These are phyloP conservation scores for rabbit (Oryctolagus cuniculus) DNA, from an alignment of 2,113 vertebrate genomes.

Conservation along the genomic window DNA sequence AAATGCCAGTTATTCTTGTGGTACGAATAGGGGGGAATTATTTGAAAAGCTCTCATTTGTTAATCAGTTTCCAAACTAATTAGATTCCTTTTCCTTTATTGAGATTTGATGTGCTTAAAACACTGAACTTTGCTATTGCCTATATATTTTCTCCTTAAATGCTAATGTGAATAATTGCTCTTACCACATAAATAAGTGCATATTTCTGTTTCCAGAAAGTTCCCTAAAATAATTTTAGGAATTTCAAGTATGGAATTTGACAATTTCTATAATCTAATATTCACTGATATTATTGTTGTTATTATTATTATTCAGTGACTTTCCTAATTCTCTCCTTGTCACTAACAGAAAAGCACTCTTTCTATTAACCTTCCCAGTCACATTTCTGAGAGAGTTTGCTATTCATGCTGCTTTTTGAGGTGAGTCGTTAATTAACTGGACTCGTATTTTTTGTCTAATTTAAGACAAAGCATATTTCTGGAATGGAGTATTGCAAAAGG, in stretches of 20 bases:
- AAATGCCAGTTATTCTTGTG: not conserved
- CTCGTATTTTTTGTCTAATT: conserved; percentile 61
- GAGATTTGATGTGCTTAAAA: conserved; percentile 8
- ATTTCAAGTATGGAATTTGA: not conserved
- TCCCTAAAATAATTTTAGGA: conserved; percentile 38
- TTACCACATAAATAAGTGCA: not conserved
- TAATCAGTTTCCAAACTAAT: not conserved
- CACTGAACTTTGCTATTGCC: not conserved
- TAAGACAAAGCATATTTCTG: conserved; percentile 66
- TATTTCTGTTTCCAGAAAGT: not conserved
- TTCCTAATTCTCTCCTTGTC: not conserved
- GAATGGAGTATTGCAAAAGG: conserved; percentile 34
- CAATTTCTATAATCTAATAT: not conserved
- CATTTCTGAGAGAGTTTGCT: conserved; percentile 33
- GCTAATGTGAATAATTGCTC: not conserved
- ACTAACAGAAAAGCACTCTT: not conserved
- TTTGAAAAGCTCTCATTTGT: conserved; percentile 13
- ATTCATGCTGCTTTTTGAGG: not conserved
- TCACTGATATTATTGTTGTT: conserved; percentile 47
- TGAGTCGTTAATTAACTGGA: conserved; percentile 27
- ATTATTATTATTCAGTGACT: conserved; percentile 28
- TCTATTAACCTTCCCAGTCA: conserved; percentile 20
- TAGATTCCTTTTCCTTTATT: not conserved
- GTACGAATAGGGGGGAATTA: not conserved
- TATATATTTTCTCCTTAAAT: not conserved